Base-by-base conservation (phyloP, 1,140 invertebrate species). In the Caenorhabditis tropicalis region DNA sequence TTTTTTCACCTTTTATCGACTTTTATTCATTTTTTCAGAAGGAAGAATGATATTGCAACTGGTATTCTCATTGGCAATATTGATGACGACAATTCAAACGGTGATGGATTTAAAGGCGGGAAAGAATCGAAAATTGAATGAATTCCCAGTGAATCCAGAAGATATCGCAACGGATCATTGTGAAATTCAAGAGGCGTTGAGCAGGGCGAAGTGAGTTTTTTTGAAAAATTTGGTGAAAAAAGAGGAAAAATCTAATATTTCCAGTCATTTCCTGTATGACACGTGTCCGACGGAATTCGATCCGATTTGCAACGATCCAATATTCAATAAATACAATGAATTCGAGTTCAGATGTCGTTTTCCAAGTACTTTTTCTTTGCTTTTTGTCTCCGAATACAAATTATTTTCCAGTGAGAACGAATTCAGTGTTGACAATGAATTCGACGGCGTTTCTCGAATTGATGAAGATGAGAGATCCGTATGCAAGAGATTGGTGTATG, bases 401-500 rank as follows among this genome's bases (percentile, higher is more conserved):
- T 3, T 36, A 0, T 7, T 43, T 46, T 74, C 43, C 21, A 74
- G 65, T 74, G n/a, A 24, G 36, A 24, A 19, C 65, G 9, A 74
- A 74, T 9, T 36, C 36, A 6, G 36, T 46, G n/a, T 4, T 74
- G 24, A 12, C n/a, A 12, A 74, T 74, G 21, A 74, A 74, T 31
- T 74, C 65, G 7, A 19, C 65, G 7, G 15, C n/a, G 16, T 74
- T 74, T 46, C 4, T 74, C 19, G 65, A 74, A 19, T 24, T 74
- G 15, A 43, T 46, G 36, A 74, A 43, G 4, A 39, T 74, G n/a
- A 12, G 65, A 49, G 82, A 82, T 74, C 10, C 21, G 0, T 82
- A 70, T 24, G 39, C 10, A n/a, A 43, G 82, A 70, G 60, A 51
- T 60, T 82, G 82, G 82, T 82, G 82, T 51, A 82, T 82, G 82